Evolutionary conservation across 2,113 vertebrate genomes (phyloP).

Genomic region (Oreochromis aureus): DNA sequence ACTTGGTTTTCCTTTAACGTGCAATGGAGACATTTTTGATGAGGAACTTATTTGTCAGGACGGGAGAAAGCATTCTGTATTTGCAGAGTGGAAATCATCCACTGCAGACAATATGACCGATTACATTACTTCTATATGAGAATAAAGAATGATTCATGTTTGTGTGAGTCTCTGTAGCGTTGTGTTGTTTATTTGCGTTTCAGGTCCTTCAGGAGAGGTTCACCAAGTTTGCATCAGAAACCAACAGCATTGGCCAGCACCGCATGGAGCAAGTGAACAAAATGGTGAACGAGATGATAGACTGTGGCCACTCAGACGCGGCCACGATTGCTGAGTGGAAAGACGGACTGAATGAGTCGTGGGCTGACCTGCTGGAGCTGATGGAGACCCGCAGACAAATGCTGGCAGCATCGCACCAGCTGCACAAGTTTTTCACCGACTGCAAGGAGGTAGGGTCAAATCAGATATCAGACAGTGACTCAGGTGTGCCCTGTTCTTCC

Average conservation of each 20-base stretch:
- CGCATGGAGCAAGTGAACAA: slow-evolving; percentile 82
- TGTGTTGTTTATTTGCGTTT: neutral
- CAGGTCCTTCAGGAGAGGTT: slow-evolving; percentile 89
- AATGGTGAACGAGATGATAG: slow-evolving; percentile 88
- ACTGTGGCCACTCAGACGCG: slow-evolving; percentile 82
- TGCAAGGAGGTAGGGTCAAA: slow-evolving; percentile 77
- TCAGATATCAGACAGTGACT: neutral
- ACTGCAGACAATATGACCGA: neutral
- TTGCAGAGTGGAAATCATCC: neutral
- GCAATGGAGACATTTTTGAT: neutral
- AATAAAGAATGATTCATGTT: neutral
- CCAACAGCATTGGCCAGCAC: slow-evolving; percentile 84
- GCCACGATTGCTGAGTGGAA: slow-evolving; percentile 94
- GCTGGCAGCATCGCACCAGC: slow-evolving; percentile 84
- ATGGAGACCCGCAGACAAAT: slow-evolving; percentile 91
- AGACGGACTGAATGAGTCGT: slow-evolving; percentile 89
- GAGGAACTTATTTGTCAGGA: neutral
- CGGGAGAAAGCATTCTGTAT: neutral
- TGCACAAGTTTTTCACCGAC: slow-evolving; percentile 89
- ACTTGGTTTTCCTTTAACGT: neutral
- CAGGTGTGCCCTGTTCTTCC: neutral
- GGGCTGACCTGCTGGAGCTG: slow-evolving; percentile 91
- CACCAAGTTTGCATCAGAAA: slow-evolving; percentile 87
- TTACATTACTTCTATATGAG: neutral
- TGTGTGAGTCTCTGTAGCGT: neutral